These are phyloP conservation scores for Quadroppia sp. DNA, from an alignment of 2,888 invertebrate species.

Conservation along the genomic window DNA sequence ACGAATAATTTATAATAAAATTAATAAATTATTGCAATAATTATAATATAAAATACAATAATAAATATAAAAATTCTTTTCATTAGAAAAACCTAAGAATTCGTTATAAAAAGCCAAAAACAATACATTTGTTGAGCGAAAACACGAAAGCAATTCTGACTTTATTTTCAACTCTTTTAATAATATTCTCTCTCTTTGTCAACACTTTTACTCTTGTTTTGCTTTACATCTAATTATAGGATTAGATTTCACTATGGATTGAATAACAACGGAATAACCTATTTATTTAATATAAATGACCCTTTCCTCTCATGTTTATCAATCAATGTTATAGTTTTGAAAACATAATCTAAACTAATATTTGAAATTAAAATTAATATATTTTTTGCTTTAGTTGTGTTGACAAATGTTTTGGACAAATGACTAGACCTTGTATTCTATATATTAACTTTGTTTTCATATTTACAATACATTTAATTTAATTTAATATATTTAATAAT, in stretches of 20 bases:
- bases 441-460: background rate
- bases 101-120: background rate
- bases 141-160: background rate
- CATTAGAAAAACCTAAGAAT: background rate
- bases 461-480: background rate
- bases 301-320: too few relatives aligned
- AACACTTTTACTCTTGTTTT: background rate
- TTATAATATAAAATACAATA: conserved; percentile 20
- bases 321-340: too few relatives aligned
- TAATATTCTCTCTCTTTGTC: conserved; percentile 12
- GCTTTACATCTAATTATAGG: background rate
- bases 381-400: background rate
- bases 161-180: background rate
- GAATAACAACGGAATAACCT: conserved; percentile 3
- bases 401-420: conserved; percentile 33
- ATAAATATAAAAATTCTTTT: background rate
- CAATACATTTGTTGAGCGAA: background rate
- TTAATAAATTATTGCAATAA: conserved; percentile 22
- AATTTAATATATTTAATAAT: too few relatives aligned
- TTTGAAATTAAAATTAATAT: too few relatives aligned
- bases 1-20: conserved; percentile 12
- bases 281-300: background rate
- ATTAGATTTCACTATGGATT: conserved; percentile 8
- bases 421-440: conserved; percentile 33
- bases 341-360: too few relatives aligned